Evolutionary conservation across 1,140 invertebrate genomes (phyloP), one percentile per base, ranked within the genome.

Genomic region (Thaumatotibia leucotreta): DNA sequence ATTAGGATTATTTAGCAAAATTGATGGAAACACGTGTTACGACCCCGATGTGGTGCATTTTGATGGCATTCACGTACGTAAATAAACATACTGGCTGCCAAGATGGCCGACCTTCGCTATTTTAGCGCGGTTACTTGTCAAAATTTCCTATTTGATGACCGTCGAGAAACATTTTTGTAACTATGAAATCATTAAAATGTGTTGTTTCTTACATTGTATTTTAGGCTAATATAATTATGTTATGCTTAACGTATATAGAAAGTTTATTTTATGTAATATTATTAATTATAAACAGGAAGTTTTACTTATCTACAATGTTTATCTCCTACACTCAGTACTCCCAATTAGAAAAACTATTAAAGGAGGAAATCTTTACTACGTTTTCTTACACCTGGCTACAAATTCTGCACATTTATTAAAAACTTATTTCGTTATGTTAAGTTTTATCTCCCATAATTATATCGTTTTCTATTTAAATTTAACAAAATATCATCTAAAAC

Each of bases 61-160:
- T 82, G 75, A 79, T 82, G 75, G 78, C 81, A 82, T 86, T 81
- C 76, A 72, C 67, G 72, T 73, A 79, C 82, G 81, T 84, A 86
- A 84, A 84, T 84, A 86, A 86, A 84, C 80, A 86, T 72, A 75
- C 69, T 69, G 33, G 76, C 65, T 82, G 82, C 82, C 84, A 84
- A 86, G 72, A 83, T 79, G 78, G 75, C 73, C 75, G 83, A 74
- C 83, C 83, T 85, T 85, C 83, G 77, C 76, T 83, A 76, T 81
- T 83, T 82, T 82, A 75, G 67, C 77, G 65, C 68, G 66, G 72
- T 73, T 79, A 73, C 69, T 61, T 75, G 74, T 77, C 77, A 82
- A 80, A 79, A 70, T 76, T 67, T 70, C 69, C 73, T 73, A 72
- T 69, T 70, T 72, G 61, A 67, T 69, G 67, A 69, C 71, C 65